Conservation (phyloP, 2,888 invertebrate genomes). For the Cryptus armator region DNA sequence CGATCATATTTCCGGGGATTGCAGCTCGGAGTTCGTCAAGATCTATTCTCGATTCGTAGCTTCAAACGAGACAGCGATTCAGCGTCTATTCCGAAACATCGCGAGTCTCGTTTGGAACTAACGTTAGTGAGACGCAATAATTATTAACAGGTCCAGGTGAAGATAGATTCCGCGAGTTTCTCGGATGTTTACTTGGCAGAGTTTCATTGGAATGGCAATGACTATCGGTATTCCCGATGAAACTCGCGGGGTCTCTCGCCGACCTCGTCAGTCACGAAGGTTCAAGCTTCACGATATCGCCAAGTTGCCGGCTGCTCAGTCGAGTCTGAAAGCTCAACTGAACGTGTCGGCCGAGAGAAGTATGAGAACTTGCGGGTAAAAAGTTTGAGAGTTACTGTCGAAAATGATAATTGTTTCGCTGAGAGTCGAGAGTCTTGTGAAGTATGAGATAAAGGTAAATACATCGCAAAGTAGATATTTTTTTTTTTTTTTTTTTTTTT, state of each 20-base stretch:
- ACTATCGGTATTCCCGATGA: conserved; percentile 34
- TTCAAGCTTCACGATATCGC: conserved; percentile 60
- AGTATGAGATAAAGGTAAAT: conserved; percentile 1
- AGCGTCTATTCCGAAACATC: neutral
- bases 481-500: conserved; percentile 4
- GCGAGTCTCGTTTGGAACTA: too few relatives aligned
- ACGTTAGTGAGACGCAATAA: too few relatives aligned
- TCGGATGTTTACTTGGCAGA: neutral
- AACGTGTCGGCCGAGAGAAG: conserved; percentile 30
- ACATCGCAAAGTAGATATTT: conserved; percentile 6
- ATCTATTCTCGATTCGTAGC: neutral
- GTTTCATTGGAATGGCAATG: conserved; percentile 1
- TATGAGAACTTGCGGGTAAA: neutral
- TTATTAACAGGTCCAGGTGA: neutral
- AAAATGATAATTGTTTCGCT: neutral
- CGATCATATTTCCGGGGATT: conserved; percentile 14
- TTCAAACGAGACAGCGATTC: neutral
- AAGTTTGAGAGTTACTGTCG: neutral
- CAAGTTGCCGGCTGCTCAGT: conserved; percentile 65
- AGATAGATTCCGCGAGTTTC: neutral
- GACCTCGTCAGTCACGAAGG: conserved; percentile 69
- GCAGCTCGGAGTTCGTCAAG: neutral
- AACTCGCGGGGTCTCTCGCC: conserved; percentile 20
- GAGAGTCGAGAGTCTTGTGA: neutral
- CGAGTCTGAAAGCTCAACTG: conserved; percentile 62